phyloP scores from a whole-genome alignment of 2,113 vertebrate genomes.

The Rissa tridactyla region DNA sequence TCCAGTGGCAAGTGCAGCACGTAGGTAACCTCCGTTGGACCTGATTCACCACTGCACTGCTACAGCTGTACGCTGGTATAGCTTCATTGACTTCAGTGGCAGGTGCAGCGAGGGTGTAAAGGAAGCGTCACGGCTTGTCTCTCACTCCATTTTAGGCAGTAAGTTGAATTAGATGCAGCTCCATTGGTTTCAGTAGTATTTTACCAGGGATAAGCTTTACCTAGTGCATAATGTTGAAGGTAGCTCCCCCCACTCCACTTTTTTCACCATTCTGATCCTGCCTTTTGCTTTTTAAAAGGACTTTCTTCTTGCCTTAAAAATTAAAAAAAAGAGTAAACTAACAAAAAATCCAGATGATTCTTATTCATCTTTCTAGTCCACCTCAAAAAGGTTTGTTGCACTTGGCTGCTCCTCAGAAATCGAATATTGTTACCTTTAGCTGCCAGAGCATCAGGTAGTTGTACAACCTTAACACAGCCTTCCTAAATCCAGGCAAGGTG shows the following conservation, averaged over 20 bases:
- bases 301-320: constrained; percentile 49
- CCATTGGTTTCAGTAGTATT: neutral
- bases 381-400: neutral
- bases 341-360: neutral
- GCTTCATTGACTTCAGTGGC: neutral
- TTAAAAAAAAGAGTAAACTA: neutral
- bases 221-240: neutral
- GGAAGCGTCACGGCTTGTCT: neutral
- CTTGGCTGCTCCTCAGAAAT: neutral
- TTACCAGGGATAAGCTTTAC: neutral
- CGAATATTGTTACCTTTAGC: neutral
- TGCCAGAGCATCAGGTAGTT: neutral
- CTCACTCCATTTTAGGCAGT: neutral
- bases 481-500: neutral
- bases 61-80: neutral
- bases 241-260: neutral
- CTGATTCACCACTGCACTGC: neutral
- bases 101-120: neutral
- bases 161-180: neutral
- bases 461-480: neutral
- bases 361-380: neutral
- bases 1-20: neutral
- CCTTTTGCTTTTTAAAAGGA: constrained; percentile 29
- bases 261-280: neutral
- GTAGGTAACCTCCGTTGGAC: neutral